Base-by-base conservation (phyloP, 35 echinoderm and acorn worm genomes). In the Apostichopus japonicus region DNA sequence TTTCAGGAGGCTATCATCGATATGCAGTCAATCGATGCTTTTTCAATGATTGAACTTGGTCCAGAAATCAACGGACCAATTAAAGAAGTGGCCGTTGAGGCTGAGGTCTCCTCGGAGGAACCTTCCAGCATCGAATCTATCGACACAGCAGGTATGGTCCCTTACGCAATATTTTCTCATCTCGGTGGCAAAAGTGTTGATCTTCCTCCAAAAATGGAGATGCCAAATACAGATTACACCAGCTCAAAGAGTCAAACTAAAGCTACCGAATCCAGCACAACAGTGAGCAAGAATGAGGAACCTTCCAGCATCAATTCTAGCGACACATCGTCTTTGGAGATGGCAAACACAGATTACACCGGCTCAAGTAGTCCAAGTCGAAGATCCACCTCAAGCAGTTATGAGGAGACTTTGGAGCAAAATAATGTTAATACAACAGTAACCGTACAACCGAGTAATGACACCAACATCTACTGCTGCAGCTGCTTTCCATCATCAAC, bases 1-100 rank as follows among this genome's bases (percentile, higher is more conserved):
- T n/a, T 22, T 22, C 54, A 84, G 80, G 80, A 84, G 44, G 80
- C 80, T 52, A 56, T 84, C 5, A 84, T 84, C 14, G 80, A 84
- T 54, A 84, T 84, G 80, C 80, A 84, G 23, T 84, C 80, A 56
- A 6, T 84, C 15, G 54, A 84, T 14, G 57, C 53, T 84, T 84
- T 84, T 56, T 84, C 80, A 14, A 84, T 84, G 53, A 0, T 84
- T 17, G 56, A 17, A 51, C 53, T 84, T 57, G 80, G 80, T 21
- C 54, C 54, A 17, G 80, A 84, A 84, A 1, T 0, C 22, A 84
- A 84, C 56, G 17, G 6, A 10, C 11, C 53, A 19, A 1, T 1
- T 21, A 21, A 1, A 19, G 5, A 10, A 72, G 14, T n/a, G n/a
- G n/a, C 13, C 5, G 0, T 5, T 72, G 80, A 84, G 4, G 56